These are phyloP conservation scores for Panurus biarmicus DNA, from an alignment of 2,113 vertebrate genomes.

Conservation along the genomic window DNA sequence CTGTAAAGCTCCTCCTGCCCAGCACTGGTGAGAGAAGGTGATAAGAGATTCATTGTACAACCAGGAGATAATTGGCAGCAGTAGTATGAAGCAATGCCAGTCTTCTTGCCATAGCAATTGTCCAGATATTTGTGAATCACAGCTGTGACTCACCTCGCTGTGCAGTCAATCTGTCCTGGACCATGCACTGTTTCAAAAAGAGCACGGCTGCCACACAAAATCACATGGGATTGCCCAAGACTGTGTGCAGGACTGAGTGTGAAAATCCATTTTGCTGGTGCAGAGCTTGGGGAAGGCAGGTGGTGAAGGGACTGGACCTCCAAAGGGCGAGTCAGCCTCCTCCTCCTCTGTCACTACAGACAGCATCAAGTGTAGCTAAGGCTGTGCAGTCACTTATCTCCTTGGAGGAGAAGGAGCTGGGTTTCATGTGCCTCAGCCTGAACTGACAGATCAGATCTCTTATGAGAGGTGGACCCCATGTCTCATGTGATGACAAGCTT, in stretches of 20 bases:
- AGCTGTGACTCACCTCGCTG: neutral
- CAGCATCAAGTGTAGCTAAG: neutral
- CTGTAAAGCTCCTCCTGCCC: neutral
- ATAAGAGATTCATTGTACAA: neutral
- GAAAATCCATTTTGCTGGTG: neutral
- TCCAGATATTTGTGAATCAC: neutral
- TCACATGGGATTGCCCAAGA: neutral
- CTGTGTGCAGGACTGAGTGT: neutral
- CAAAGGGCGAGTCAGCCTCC: neutral
- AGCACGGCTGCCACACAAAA: neutral
- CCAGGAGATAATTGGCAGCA: neutral
- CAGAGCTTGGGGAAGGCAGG: neutral
- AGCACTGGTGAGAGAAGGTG: neutral
- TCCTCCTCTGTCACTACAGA: neutral
- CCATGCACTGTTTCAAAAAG: neutral
- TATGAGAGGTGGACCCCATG: neutral
- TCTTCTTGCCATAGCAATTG: neutral
- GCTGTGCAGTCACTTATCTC: neutral
- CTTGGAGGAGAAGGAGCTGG: neutral
- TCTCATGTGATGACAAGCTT: neutral
- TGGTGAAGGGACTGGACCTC: neutral
- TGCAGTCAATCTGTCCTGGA: neutral
- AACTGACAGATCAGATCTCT: neutral
- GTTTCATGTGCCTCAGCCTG: neutral
- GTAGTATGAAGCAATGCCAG: neutral